Conservation (phyloP, 2,797 vertebrate genomes). For the Catamblyrhynchus diadema region DNA sequence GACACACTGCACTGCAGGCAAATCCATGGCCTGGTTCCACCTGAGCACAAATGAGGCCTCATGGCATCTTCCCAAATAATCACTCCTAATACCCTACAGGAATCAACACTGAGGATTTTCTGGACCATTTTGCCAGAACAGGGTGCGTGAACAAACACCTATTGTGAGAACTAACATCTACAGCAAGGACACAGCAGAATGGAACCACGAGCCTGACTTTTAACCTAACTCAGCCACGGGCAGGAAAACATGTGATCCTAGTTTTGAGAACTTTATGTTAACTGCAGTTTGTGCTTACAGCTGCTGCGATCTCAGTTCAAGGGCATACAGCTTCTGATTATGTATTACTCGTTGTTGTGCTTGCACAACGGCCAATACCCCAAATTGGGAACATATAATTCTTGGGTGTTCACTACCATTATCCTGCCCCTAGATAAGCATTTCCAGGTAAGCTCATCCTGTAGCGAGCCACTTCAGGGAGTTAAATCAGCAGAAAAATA, state of each 20-base stretch:
- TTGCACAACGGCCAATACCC: neutral
- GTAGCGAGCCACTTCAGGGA: neutral
- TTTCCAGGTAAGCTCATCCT: neutral
- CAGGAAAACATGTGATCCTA: neutral
- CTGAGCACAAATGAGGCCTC: neutral
- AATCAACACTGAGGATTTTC: neutral
- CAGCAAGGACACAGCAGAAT: neutral
- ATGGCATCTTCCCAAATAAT: neutral
- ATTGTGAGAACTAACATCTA: fast-evolving
- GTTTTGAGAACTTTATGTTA: neutral
- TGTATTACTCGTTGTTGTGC: neutral
- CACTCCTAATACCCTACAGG: neutral
- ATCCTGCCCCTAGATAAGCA: neutral
- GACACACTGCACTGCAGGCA: neutral
- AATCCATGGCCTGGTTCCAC: neutral
- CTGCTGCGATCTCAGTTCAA: neutral
- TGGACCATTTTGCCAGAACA: neutral
- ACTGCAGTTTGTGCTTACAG: neutral
- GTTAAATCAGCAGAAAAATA: neutral
- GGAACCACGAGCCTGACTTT: neutral
- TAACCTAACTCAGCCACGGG: neutral
- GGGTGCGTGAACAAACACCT: neutral
- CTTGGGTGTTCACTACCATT: neutral
- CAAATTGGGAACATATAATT: neutral
- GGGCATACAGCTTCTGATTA: fast-evolving